Evolutionary conservation across 1,140 invertebrate genomes (phyloP), one percentile per base, ranked within the genome.

Genomic region (Hylyphantes graminicola): DNA sequence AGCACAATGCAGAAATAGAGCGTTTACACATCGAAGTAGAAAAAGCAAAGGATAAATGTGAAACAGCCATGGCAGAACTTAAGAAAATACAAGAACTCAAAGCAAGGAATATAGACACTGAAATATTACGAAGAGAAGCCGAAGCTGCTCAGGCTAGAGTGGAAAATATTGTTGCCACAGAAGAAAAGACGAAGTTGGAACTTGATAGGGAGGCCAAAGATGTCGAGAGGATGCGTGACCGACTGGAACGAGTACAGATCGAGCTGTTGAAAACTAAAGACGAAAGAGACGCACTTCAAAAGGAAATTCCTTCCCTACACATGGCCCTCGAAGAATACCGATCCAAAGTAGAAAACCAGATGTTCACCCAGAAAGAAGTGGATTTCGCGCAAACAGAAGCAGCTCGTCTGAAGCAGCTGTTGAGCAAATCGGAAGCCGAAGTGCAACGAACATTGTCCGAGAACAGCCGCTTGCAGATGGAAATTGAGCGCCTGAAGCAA

Each of bases 121-220:
- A 88, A 57, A 19, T 48, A n/a, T 17, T 87, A 9, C 64, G 80
- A 59, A 73, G 63, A 17, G 95, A 96, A 89, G 89, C 96, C 63
- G 95, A 96, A 86, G 89, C 95, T 64, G 93, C 93, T 67, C 93
- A 94, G 87, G 92, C 93, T 53, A 94, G 96, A 88, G 92, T 93
- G 17, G 94, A 94, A 88, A 90, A 94, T 54, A 94, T 95, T 87
- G 91, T 91, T 68, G 91, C 91, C 51, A 90, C 91, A 11, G 93
- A 96, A 88, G 94, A 95, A 74, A 95, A 95, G 87, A 94, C 95
- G 88, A 94, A 95, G 87, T 90, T 92, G 67, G 95, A 96, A 87
- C 90, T 95, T 21, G 95, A 96, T 88, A 90, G 95, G 63, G 93
- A 94, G 61, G 93, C 94, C 88, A 95, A 96, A 88, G 95, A 97